Evolutionary conservation across 2,113 vertebrate species (phyloP).

Genomic region (Recurvirostra avosetta): DNA sequence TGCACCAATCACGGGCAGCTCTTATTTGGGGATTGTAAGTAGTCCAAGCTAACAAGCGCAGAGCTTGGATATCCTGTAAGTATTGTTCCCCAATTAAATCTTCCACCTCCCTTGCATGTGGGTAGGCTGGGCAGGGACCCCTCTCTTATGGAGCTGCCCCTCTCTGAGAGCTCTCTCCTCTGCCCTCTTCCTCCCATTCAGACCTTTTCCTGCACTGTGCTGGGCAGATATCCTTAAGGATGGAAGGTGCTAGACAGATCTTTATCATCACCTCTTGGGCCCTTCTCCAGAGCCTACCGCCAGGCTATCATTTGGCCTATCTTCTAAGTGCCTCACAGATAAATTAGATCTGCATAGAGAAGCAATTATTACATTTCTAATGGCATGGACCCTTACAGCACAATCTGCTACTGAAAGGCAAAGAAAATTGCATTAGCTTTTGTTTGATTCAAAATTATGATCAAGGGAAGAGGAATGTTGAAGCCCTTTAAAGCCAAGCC

Average conservation of each 20-base stretch:
- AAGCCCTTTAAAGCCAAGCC: conserved; percentile 18
- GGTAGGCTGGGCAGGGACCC: not conserved
- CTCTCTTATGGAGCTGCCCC: not conserved
- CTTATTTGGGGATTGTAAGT: not conserved
- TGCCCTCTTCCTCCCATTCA: not conserved
- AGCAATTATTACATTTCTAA: conserved; percentile 65
- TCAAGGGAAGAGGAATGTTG: not conserved
- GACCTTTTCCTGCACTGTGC: not conserved
- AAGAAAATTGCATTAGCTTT: conserved; percentile 61
- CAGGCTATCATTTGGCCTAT: conserved; percentile 30
- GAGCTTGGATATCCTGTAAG: not conserved
- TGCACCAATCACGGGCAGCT: accelerated
- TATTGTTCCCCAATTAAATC: not conserved
- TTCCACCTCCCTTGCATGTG: not conserved
- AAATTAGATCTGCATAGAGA: conserved; percentile 54
- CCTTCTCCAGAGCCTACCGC: conserved; percentile 9
- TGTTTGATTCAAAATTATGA: conserved; percentile 52
- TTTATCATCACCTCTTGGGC: conserved; percentile 41
- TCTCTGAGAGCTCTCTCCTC: not conserved
- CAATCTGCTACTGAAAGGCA: conserved; percentile 42
- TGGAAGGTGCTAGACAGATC: conserved; percentile 47
- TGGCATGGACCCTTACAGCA: conserved; percentile 40
- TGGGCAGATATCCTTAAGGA: not conserved
- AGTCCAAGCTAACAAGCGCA: not conserved
- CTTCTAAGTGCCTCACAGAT: conserved; percentile 53